Conservation (phyloP, 2,113 vertebrate genomes). For the Pollachius pollachius region DNA sequence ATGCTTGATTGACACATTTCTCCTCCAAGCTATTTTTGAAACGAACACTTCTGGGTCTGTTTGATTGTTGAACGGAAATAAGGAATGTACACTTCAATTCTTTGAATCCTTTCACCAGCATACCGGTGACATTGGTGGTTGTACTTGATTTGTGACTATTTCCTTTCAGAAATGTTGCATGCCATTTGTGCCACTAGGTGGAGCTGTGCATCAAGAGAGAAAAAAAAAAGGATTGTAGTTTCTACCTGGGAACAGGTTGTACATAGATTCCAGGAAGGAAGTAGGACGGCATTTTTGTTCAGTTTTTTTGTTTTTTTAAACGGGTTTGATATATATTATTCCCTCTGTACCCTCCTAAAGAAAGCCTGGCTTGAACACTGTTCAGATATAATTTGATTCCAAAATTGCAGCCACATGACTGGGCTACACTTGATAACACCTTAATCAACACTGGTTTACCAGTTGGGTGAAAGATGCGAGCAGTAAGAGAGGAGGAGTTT, state of each 20-base stretch:
- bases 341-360: slow-evolving; percentile 54
- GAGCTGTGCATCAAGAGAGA: too few relatives aligned
- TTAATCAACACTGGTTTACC: slow-evolving; percentile 60
- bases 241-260: slow-evolving; percentile 42
- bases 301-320: not conserved
- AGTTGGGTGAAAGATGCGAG: slow-evolving; percentile 73
- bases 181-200: too few relatives aligned
- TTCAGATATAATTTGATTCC: slow-evolving; percentile 23
- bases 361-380: slow-evolving; percentile 44
- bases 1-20: too few relatives aligned
- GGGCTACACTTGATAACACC: slow-evolving; percentile 53
- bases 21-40: too few relatives aligned
- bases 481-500: slow-evolving; percentile 69
- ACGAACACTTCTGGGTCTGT: too few relatives aligned
- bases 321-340: slow-evolving; percentile 49
- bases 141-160: too few relatives aligned
- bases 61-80: slow-evolving; percentile 8
- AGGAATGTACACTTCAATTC: slow-evolving; percentile 55
- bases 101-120: too few relatives aligned
- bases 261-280: slow-evolving; percentile 42
- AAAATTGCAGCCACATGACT: slow-evolving; percentile 50
- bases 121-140: too few relatives aligned
- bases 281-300: slow-evolving; percentile 51
- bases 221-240: too few relatives aligned
- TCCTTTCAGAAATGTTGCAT: too few relatives aligned